phyloP scores from a whole-genome alignment of 2,113 vertebrate species.

The Diphyllodes magnificus region DNA sequence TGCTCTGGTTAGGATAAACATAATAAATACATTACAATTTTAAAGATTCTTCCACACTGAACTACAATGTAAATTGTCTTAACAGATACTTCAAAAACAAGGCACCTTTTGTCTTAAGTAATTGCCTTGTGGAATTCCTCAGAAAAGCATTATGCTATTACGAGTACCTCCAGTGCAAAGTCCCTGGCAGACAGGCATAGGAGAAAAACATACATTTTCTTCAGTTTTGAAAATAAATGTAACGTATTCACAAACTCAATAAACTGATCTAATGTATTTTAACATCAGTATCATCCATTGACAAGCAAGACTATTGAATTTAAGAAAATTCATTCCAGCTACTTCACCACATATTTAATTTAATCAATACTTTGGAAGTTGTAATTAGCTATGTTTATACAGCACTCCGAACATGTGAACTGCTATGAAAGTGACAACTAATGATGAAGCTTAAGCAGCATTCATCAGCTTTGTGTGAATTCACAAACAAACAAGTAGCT shows the following conservation, averaged over 20 bases:
- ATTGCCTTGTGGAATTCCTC: not conserved
- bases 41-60: not conserved
- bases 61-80: not conserved
- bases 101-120: not conserved
- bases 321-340: not conserved
- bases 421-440: not conserved
- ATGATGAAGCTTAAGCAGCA: not conserved
- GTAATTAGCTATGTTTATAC: slow-evolving; percentile 43
- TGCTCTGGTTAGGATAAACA: not conserved
- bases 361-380: slow-evolving; percentile 4
- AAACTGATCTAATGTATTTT: not conserved
- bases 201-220: not conserved
- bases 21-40: not conserved
- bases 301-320: not conserved
- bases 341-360: not conserved
- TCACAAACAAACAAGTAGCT: slow-evolving; percentile 41
- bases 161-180: not conserved
- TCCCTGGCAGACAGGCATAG: not conserved
- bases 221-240: not conserved
- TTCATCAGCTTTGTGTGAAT: slow-evolving; percentile 16
- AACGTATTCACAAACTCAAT: not conserved
- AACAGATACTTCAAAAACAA: not conserved
- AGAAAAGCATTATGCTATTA: not conserved
- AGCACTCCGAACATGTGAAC: slow-evolving; percentile 23
- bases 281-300: not conserved